Conservation (phyloP, 2,888 invertebrate genomes). For the Matsumyia berberina region DNA sequence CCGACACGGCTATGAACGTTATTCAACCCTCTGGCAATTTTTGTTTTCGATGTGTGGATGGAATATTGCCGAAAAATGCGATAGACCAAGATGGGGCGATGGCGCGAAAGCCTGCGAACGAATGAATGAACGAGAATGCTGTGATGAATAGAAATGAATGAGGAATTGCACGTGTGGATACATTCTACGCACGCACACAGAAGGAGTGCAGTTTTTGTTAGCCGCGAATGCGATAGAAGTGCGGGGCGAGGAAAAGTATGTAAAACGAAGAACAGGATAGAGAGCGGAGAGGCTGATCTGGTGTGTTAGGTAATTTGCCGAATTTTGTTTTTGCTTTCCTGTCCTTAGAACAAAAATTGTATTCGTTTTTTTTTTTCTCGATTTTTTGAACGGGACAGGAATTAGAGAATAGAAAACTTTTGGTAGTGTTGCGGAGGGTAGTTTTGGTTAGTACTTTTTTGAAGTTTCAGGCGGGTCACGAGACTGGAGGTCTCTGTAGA, state of each 20-base stretch:
- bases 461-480: neutral
- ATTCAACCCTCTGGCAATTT: conserved; percentile 65
- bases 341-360: conserved; percentile 54
- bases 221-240: conserved; percentile 15
- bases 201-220: conserved; percentile 74
- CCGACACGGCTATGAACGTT: conserved; percentile 51
- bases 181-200: conserved; percentile 75
- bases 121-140: conserved; percentile 76
- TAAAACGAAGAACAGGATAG: conserved; percentile 29
- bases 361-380: conserved; percentile 10
- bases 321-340: conserved; percentile 69
- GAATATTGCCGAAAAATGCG: conserved; percentile 78
- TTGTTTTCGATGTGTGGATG: conserved; percentile 16
- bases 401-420: conserved; percentile 55
- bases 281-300: conserved; percentile 34
- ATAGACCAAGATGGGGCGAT: conserved; percentile 79
- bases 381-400: conserved; percentile 21
- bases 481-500: neutral
- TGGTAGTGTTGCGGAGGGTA: conserved; percentile 43
- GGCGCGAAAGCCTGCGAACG: conserved; percentile 79
- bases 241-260: conserved; percentile 22
- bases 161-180: conserved; percentile 71
- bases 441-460: conserved; percentile 9
- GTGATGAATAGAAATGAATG: conserved; percentile 67
- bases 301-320: conserved; percentile 71